Base-by-base conservation (phyloP, 2,113 vertebrate genomes). In the Cryptotis parvus region DNA sequence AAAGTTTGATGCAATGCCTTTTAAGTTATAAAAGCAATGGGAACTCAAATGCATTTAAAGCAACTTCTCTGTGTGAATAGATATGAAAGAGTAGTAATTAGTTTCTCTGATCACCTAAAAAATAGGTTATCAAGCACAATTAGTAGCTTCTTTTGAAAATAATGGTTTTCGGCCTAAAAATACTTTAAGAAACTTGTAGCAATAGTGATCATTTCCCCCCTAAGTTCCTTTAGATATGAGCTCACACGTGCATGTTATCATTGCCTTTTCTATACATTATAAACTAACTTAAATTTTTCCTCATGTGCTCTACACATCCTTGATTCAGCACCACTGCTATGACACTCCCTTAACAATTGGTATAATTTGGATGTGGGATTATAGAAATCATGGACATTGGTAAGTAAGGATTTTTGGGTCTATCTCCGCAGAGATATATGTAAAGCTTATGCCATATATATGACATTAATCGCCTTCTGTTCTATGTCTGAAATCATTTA, bases 41-140 rank as follows among this genome's bases (percentile, higher is more conserved):
- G 52, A 91, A 18, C 11, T 52, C 31, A 80, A 89, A 74, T 49
- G 3, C 39, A 65, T 74, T 35, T 55, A 72, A 87, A 43, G 41
- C 45, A 81, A 22, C 8, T 29, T 82, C n/a, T 58, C 63, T 81
- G 87, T 61, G 33, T 87, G 43, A 75, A 75, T 49, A 72, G 84
- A 82, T 73, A 45, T 41, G 27, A 89, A 89, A 83, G 10, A 76
- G 2, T 18, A 73, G 75, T 87, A 93, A 89, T 87, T 95, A 87
- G 39, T 84, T 90, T 90, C 39, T 75, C 41, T 93, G 35, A 92
- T 94, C 49, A 81, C 49, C 22, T 82, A 81, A 89, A 84, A 49
- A 76, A 87, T 74, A 79, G 45, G 26, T 84, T 91, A 94, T 82
- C 29, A 80, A 77, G 9, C 31, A 68, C 15, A 81, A 76, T 70